Base-by-base conservation (phyloP, 2,113 vertebrate species). In the Paradoxurus hermaphroditus region DNA sequence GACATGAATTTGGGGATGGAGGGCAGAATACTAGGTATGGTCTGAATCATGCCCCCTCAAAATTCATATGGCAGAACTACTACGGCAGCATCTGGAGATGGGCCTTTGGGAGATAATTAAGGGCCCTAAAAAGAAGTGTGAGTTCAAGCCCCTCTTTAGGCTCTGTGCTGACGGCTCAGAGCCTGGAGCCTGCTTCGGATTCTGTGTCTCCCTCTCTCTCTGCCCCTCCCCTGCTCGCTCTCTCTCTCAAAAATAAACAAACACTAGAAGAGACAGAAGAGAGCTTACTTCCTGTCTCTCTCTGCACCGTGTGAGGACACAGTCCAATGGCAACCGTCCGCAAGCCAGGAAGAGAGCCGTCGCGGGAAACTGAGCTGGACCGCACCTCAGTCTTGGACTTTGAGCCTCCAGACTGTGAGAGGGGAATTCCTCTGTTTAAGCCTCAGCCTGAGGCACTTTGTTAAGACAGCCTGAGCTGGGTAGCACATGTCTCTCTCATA, bases 291-390 rank as follows among this genome's bases (percentile, higher is more conserved):
- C 92, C 51, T 16, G 49, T 31, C 62, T 51, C 41, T 41, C 29
- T 4, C 59, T 4, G 4, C 11, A 46, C 23, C 9, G 19, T 0
- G 41, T 5, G 9, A n/a, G 41, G 65, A 72, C 23, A 23, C 2
- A 34, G 75, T 36, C n/a, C 21, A 36, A 68, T 70, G 34, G 39
- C 1, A 39, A 27, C 39, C 1, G 11, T 4, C 49, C 49, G 25
- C 85, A 34, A 5, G 6, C 86, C 53, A 14, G 41, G 36, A 46
- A 31, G 31, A 94, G 27, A 34, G 65, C 2, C 65, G 7, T 34
- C 34, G 4, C 39, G 2, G 3, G 65, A n/a, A 73, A 27, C 63
- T 1, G 4, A 39, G 3, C 1, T 8, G 18, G 39, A 18, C 2
- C 4, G 49, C 39, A 25, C 39, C 63, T 70, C n/a, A 56, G 5